These are phyloP conservation scores for Mus pahari DNA, from an alignment of 2,113 vertebrate species.

Conservation along the genomic window DNA sequence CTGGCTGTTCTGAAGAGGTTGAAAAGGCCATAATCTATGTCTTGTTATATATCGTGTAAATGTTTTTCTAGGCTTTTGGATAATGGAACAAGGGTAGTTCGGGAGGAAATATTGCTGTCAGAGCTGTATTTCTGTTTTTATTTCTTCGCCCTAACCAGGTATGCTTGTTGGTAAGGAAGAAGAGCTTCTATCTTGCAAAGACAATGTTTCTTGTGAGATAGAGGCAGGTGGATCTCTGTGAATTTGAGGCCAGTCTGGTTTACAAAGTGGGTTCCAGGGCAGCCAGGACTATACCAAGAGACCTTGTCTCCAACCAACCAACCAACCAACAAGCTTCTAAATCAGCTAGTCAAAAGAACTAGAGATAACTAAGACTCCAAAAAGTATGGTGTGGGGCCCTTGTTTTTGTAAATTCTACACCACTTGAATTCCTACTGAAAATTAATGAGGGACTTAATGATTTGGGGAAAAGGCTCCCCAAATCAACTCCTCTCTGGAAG, in stretches of 20 bases:
- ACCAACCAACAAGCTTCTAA: neutral
- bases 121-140: slow-evolving; percentile 16
- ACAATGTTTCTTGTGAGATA: neutral
- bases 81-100: neutral
- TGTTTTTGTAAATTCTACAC: neutral
- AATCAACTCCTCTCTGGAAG: neutral
- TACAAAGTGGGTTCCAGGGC: neutral
- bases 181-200: neutral
- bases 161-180: neutral
- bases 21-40: slow-evolving; percentile 8
- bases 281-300: neutral
- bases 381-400: neutral
- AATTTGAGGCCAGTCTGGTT: neutral
- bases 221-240: neutral
- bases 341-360: neutral
- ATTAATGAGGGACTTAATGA: slow-evolving; percentile 22
- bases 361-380: neutral
- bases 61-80: neutral
- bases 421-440: neutral
- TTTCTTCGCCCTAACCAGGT: neutral
- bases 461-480: neutral
- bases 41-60: slow-evolving; percentile 10
- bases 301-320: neutral
- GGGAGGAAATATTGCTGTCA: neutral
- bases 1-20: slow-evolving; percentile 4